Base-by-base conservation (phyloP, 2,797 vertebrate species). In the Tarsius wallacei region DNA sequence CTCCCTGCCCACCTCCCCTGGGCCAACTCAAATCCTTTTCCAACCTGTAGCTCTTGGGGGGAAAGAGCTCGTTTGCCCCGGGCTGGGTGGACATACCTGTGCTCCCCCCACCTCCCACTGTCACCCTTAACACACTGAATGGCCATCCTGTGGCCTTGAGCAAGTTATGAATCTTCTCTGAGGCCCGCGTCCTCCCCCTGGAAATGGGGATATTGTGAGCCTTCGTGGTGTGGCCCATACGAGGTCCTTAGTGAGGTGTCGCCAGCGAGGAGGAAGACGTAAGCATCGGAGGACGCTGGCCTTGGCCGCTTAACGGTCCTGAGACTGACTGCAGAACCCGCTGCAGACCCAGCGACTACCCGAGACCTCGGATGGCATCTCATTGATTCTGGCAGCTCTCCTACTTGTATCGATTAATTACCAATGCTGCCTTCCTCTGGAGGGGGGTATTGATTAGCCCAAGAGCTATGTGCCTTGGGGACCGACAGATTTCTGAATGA, bases 401-500 rank as follows among this genome's bases (percentile, higher is more conserved):
- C 31, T 90, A 10, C 66, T 84, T 36, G 31, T 64, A 87, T 70
- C 11, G 68, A 94, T 55, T 47, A 47, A 73, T 57, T 77, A 51
- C 10, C 31, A 31, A 42, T 57, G 66, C 70, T 2, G 1, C 14
- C 63, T 90, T 78, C 59, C 82, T 88, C 86, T 51, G 0, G 0
- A 61, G 5, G 53, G n/a, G 13, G n/a, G 55, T 84, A 55, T 70
- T 92, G 59, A 51, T 28, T 74, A 66, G 66, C 85, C 83, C 57
- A n/a, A 73, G 47, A 82, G 64, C 28, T 7, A 12, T 42, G 22
- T 66, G 47, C 14, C 0, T 0, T 31, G 28, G 26, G 36, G 7
- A 84, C 61, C 59, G 51, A 13, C 33, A 22, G 81, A 63, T 90
- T 94, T 93, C 93, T 76, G 90, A 96, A 96, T 68, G 49, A 81